Evolutionary conservation across 2,888 invertebrate species (phyloP).

Genomic region (Erpobdella octoculata): DNA sequence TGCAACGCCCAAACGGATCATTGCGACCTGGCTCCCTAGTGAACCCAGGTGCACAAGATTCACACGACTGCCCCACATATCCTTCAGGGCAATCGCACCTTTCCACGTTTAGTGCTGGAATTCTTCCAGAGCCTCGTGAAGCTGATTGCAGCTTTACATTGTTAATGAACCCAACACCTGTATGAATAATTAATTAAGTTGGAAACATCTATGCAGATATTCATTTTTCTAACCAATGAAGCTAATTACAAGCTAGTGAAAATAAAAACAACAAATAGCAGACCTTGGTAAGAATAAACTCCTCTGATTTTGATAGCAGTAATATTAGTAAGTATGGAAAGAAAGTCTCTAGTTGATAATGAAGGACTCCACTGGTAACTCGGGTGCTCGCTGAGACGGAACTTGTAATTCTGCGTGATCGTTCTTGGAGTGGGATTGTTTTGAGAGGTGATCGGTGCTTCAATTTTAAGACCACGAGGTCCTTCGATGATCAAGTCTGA

Average conservation of each 20-base stretch:
- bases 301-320: slow-evolving; percentile 88
- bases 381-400: slow-evolving; percentile 82
- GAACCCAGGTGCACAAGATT: slow-evolving; percentile 89
- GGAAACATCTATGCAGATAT: too few species aligned
- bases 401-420: slow-evolving; percentile 64
- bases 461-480: slow-evolving; percentile 63
- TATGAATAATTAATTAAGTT: neutral
- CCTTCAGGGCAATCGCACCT: slow-evolving; percentile 65
- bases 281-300: slow-evolving; percentile 54
- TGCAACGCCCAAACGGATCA: slow-evolving; percentile 84
- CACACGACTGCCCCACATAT: slow-evolving; percentile 84
- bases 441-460: slow-evolving; percentile 76
- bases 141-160: slow-evolving; percentile 74
- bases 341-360: slow-evolving; percentile 76
- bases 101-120: slow-evolving; percentile 79
- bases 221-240: neutral
- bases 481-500: slow-evolving; percentile 86
- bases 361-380: slow-evolving; percentile 89
- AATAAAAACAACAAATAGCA: neutral
- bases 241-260: neutral
- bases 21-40: slow-evolving; percentile 82
- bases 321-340: slow-evolving; percentile 82
- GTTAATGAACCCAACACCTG: slow-evolving; percentile 74
- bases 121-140: slow-evolving; percentile 54
- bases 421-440: slow-evolving; percentile 34